Evolutionary conservation across 2,797 vertebrate genomes (phyloP), one percentile per base, ranked within the genome.

Genomic region (Sitta carolinensis): DNA sequence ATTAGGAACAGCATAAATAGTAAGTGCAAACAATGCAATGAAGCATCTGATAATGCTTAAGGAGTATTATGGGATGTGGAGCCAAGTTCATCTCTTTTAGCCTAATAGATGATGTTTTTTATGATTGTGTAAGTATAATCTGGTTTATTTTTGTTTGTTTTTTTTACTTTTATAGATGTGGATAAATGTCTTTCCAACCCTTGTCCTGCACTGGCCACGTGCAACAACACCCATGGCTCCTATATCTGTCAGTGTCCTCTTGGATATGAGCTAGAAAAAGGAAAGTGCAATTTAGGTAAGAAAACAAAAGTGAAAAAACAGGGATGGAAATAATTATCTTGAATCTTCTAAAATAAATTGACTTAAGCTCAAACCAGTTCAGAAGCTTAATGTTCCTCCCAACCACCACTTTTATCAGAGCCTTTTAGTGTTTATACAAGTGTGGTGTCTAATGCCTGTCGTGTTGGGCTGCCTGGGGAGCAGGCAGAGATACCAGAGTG

Each of bases 181-280:
- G 97, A 99, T 29, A 98, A 99, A 96, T 99, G 99, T 96, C 96
- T 98, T 93, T 98, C 84, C 18, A 97, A 97, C 62, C 99, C 98
- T 48, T 99, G 99, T 86, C 99, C 99, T 8, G 63, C 95, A 0
- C 96, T 97, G 77, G 98, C 98, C 90, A 94, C 30, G 10, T 99
- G 99, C 96, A 97, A 98, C 79, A 99, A 98, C 97, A 99, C 98
- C 21, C 97, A 61, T 85, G 99, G 98, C 52, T 99, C 99, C 80
- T 99, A 99, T 94, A 97, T 97, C 96, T 99, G 99, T 94, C 98
- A 97, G 64, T 99, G 99, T 97, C 98, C 98, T 2, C 97, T 99
- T 25, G 99, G 99, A 70, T 99, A 98, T 30, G 98, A 98, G 95
- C 91, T 99, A 93, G 99, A 99, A 97, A 98, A 99, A 73, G 99